Percentiles rank a stretch among this genome's conserved stretches.
phyloP scores from a whole-genome alignment of 1,140 invertebrate species.

The Pteromalus puparum region DNA sequence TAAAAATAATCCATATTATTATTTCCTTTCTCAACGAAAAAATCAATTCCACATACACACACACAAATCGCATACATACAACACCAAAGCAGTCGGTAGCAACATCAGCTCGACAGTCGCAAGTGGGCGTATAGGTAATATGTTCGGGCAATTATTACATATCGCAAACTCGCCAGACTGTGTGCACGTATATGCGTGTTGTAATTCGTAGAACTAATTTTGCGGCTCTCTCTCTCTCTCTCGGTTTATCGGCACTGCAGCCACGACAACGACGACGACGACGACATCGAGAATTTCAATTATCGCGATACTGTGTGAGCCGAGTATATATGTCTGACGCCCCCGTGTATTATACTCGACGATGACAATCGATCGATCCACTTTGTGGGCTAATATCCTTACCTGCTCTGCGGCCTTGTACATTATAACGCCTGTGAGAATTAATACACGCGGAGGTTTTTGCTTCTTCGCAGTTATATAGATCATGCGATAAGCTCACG shows the following conservation, averaged over 20 bases:
- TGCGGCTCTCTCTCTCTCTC: neutral
- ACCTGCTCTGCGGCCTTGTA: neutral
- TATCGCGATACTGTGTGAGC: conserved; percentile 28
- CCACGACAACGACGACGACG: neutral
- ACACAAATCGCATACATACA: no score
- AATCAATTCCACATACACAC: no score
- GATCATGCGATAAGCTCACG: no score
- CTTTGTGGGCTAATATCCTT: neutral
- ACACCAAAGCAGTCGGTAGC: no score
- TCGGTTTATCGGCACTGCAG: neutral
- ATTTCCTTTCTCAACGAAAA: no score
- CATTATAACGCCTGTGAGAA: neutral
- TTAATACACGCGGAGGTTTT: no score
- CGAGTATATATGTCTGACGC: neutral
- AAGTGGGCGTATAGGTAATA: neutral
- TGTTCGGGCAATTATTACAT: conserved; percentile 12
- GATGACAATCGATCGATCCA: conserved; percentile 20
- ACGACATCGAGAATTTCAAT: conserved; percentile 38
- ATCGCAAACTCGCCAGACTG: neutral
- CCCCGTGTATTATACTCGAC: no score
- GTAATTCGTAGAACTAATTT: conserved; percentile 50
- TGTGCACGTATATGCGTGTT: neutral
- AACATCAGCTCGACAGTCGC: no score
- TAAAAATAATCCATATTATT: no score
- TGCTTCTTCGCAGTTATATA: no score